Evolutionary conservation across 2,888 invertebrate species (phyloP).

Genomic region (Aphodius sticticus): DNA sequence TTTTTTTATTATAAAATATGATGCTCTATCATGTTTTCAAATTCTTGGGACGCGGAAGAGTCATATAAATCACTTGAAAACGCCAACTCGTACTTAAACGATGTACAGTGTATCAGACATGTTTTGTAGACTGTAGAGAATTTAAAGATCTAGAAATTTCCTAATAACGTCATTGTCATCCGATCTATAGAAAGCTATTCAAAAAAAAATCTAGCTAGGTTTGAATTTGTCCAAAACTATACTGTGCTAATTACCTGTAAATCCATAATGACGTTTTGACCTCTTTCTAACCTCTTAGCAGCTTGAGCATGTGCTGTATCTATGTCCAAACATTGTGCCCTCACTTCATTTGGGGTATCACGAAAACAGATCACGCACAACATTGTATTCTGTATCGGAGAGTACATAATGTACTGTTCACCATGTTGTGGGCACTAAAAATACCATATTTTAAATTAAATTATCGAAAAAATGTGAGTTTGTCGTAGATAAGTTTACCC

Average conservation of each 20-base stretch:
- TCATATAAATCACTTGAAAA: too few relatives aligned
- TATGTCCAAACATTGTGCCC: conserved; percentile 76
- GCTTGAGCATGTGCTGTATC: conserved; percentile 78
- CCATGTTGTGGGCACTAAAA: conserved; percentile 70
- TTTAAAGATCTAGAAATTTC: too few relatives aligned
- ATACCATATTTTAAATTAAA: conserved; percentile 16
- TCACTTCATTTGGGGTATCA: conserved; percentile 71
- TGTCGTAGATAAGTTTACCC: conserved; percentile 58
- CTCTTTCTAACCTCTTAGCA: conserved; percentile 73
- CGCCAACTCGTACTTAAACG: too few relatives aligned
- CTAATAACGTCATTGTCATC: too few relatives aligned
- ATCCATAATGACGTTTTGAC: conserved; percentile 61
- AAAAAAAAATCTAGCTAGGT: neutral
- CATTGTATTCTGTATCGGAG: conserved; percentile 73
- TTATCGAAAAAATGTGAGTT: neutral
- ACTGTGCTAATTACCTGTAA: conserved; percentile 52
- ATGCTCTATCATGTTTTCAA: too few relatives aligned
- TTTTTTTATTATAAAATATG: too few relatives aligned
- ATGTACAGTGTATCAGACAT: too few relatives aligned
- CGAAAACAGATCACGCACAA: conserved; percentile 79
- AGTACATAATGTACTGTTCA: conserved; percentile 80
- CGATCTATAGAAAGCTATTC: too few relatives aligned
- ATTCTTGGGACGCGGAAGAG: too few relatives aligned
- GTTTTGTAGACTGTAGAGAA: too few relatives aligned
- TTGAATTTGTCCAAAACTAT: conserved; percentile 8